phyloP scores from a whole-genome alignment of 1,140 invertebrate genomes.

The Ditylenchus dipsaci region DNA sequence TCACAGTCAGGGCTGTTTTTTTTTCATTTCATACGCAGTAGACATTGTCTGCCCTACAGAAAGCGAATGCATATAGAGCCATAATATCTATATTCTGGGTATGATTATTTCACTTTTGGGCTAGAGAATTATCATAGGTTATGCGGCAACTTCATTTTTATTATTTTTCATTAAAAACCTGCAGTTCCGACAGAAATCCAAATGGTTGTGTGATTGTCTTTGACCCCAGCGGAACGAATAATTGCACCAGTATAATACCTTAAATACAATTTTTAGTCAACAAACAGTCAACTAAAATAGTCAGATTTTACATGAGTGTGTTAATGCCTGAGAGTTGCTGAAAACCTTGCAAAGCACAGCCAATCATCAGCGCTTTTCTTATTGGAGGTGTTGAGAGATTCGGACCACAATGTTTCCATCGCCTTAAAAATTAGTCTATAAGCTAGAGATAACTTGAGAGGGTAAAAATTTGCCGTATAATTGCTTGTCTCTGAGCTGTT shows the following conservation, averaged over 20 bases:
- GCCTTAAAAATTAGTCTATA: conserved; percentile 10
- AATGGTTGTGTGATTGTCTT: conserved; percentile 63
- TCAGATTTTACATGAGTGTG: conserved; percentile 67
- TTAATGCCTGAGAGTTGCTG: conserved; percentile 68
- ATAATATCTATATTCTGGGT: too few relatives aligned
- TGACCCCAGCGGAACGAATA: conserved; percentile 67
- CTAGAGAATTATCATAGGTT: too few relatives aligned
- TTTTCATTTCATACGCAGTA: too few relatives aligned
- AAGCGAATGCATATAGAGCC: too few relatives aligned
- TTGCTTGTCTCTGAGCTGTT: conserved; percentile 36
- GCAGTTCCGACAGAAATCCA: conserved; percentile 66
- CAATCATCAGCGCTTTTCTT: conserved; percentile 64
- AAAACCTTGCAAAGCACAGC: conserved; percentile 64
- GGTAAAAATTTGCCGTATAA: conserved; percentile 16
- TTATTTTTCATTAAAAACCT: too few relatives aligned
- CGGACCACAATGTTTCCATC: conserved; percentile 58
- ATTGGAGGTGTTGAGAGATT: conserved; percentile 61
- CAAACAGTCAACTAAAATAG: too few relatives aligned
- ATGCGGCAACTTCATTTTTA: too few relatives aligned
- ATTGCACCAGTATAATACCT: conserved; percentile 69
- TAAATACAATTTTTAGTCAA: conserved; percentile 1
- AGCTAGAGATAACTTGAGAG: too few relatives aligned
- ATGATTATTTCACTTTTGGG: too few relatives aligned
- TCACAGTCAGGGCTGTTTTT: too few relatives aligned
- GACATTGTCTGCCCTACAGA: too few relatives aligned